Percentiles rank a stretch among this genome's conserved stretches.
phyloP scores from a whole-genome alignment of 2,888 invertebrate genomes.

The Lutraria lutraria region DNA sequence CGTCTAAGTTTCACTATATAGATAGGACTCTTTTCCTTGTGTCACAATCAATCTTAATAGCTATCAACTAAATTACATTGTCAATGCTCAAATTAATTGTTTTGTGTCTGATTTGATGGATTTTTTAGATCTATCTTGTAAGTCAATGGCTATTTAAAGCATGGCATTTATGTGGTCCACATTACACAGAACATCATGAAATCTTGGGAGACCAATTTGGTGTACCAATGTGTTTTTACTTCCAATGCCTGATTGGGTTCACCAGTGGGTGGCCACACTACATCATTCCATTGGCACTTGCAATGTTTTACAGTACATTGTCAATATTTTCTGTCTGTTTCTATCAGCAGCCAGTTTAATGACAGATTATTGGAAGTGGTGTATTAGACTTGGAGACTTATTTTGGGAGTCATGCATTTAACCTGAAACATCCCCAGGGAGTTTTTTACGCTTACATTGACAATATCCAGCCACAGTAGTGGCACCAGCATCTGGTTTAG shows the following conservation, averaged over 20 bases:
- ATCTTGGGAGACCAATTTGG: conserved; percentile 9
- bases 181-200: neutral
- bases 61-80: conserved; percentile 15
- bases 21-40: neutral
- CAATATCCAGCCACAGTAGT: neutral
- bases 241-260: neutral
- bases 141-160: neutral
- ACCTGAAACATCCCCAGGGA: neutral
- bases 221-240: conserved; percentile 10
- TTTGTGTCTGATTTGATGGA: conserved; percentile 1
- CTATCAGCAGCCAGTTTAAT: neutral
- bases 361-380: neutral
- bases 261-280: neutral
- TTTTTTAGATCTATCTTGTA: neutral
- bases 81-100: conserved; percentile 10
- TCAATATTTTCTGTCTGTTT: conserved; percentile 13
- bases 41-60: neutral
- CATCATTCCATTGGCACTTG: neutral
- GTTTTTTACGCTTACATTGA: neutral
- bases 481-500: neutral
- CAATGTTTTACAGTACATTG: neutral
- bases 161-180: neutral
- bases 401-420: conserved; percentile 25
- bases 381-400: neutral
- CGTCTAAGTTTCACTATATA: too few species aligned